Evolutionary conservation across 2,113 vertebrate species (phyloP), one percentile per base, ranked within the genome.

Genomic region (Lutjanus erythropterus): DNA sequence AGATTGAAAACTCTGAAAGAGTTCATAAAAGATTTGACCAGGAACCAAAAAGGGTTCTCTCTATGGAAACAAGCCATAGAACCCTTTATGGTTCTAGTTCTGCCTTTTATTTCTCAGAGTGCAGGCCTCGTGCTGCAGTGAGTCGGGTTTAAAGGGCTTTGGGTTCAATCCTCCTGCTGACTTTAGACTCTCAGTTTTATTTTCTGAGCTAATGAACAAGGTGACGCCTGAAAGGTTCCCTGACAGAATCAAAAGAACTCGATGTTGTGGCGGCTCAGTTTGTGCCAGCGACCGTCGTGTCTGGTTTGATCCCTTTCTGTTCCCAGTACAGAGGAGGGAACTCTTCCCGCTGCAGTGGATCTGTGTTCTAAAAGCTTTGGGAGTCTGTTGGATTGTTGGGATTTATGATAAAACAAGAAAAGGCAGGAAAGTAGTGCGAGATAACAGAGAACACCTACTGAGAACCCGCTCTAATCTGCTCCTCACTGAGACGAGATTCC

Each of bases 391-490:
- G 42, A 31, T 31, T 60, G 47, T 39, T 21, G 27, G n/a, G 37
- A 44, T 55, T 71, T 55, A 14, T 12, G 58, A 49, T 78, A 56
- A 56, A 69, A 86, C 64, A 64, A 55, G 71, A 64, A 68, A 52
- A 56, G 69, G 46, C 65, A 64, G 55, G 18, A 44, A 47, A 84
- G 29, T 18, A n/a, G 55, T 2, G 8, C 1, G 14, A 71, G 80
- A 86, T 86, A 66, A 67, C 29, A n/a, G 1, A 42, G 73, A 84
- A 71, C 84, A 76, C 61, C 62, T 55, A 4, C 67, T 41, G 79
- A 78, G 78, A 47, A 15, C 4, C n/a, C 53, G 55, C 42, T 8
- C 12, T 71, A 56, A 75, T 83, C 71, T 71, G 60, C 11, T 47
- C 0, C 39, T 66, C 9, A 2, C 35, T 16, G 33, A 11, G 21